Base-by-base conservation (phyloP, 1,140 invertebrate species). In the Orchestia grillus region DNA sequence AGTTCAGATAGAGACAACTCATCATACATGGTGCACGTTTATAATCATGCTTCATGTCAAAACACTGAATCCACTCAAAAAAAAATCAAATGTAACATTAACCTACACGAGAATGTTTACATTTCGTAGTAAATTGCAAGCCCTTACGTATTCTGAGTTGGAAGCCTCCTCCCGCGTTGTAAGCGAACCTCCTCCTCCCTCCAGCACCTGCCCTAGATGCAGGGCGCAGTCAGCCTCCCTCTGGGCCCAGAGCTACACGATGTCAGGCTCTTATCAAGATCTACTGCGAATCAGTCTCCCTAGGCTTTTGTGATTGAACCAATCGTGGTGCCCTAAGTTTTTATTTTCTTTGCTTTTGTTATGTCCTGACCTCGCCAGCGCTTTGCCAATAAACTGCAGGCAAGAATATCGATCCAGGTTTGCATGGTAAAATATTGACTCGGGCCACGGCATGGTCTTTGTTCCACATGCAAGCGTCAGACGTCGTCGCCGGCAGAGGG, bases 221-320 rank as follows among this genome's bases (percentile, higher is more conserved):
- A 53, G 6, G 19, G 6, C 47, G n/a, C 47, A 53, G 47, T 36
- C 15, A 90, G 41, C 41, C 88, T 41, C 88, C 43, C 43, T 53
- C 43, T 42, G 88, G 88, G 36, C 15, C n/a, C 43, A 90, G 36
- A 36, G 43, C 88, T 90, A 8, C 88, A 90, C 87, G 41, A 3
- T 90, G 88, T 90, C 88, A 44, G 88, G 88, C 43, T 90, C 88
- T 90, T 90, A 90, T 90, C 88, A 90, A 90, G 88, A 90, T 90
- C 88, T 42, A 44, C 88, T 42, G 41, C n/a, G 43, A 90, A 90
- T 90, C 41, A 90, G 43, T 77, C 62, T 77, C 62, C 62, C 62
- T 28, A 28, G 62, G 43, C n/a, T 90, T 90, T 44, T 44, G 88
- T 90, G 43, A 90, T 42, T 90, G 41, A 4, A 42, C 88, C 88